Conservation (phyloP, 2,797 vertebrate genomes). For the Aulostomus chinensis region DNA sequence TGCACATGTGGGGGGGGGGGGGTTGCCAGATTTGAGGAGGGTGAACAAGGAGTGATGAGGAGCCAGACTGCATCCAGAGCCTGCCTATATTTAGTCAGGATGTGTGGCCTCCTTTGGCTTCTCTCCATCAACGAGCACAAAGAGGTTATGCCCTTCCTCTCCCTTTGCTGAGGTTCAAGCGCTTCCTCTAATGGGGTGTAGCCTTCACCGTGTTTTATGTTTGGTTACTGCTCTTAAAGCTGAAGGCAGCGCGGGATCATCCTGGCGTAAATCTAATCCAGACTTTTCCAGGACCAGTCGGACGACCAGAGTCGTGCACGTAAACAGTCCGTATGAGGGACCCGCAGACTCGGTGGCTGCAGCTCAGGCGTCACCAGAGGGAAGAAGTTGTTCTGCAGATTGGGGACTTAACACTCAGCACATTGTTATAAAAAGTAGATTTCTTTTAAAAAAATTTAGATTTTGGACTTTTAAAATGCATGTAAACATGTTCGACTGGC, state of each 20-base stretch:
- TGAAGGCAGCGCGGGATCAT: conserved; percentile 50
- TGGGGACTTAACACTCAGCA: no score
- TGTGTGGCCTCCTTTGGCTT: conserved; percentile 29
- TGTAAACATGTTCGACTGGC: no score
- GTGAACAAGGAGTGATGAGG: conserved; percentile 23
- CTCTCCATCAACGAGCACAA: conserved; percentile 37
- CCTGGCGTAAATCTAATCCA: conserved; percentile 50
- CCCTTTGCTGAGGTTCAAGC: conserved; percentile 29
- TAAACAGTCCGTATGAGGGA: conserved; percentile 18
- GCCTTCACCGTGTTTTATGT: conserved; percentile 55
- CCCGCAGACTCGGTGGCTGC: no score
- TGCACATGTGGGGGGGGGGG: not conserved
- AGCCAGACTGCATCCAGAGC: conserved; percentile 21
- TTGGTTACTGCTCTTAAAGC: conserved; percentile 41
- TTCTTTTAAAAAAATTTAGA: no score
- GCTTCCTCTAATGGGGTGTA: conserved; percentile 59
- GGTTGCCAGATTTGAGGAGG: conserved; percentile 18
- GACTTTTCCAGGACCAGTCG: conserved; percentile 33
- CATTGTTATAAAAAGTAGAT: no score
- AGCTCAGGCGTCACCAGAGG: no score
- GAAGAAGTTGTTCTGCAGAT: no score
- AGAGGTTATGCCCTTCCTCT: conserved; percentile 42
- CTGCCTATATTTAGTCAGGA: conserved; percentile 49
- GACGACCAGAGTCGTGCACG: conserved; percentile 11
- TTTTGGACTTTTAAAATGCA: no score